A percentile compares a stretch with the other conserved stretches of the same genome.
Evolutionary conservation across 2,888 invertebrate genomes (phyloP).

Genomic region (Metopia argyrocephala): DNA sequence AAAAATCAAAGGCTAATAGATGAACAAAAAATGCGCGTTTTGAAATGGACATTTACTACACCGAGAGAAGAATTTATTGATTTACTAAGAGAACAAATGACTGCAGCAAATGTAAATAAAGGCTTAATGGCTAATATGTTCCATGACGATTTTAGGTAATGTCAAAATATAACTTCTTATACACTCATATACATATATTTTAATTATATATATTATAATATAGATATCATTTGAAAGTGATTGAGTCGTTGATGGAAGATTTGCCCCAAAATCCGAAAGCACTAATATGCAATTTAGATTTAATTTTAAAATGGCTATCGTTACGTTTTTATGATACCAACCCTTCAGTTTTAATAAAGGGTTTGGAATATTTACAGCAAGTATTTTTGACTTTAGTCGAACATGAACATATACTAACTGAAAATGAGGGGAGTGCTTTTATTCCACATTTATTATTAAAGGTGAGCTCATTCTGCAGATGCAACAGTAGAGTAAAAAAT

Average conservation of each 20-base stretch:
- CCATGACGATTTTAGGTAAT: slow-evolving; percentile 91
- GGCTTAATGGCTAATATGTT: slow-evolving; percentile 94
- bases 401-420: slow-evolving; percentile 90
- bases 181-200: background rate
- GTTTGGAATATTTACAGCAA: slow-evolving; percentile 92
- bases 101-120: slow-evolving; percentile 91
- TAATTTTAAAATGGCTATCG: slow-evolving; percentile 97
- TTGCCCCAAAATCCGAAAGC: slow-evolving; percentile 87
- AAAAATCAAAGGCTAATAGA: slow-evolving; percentile 96
- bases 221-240: slow-evolving; percentile 96
- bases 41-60: slow-evolving; percentile 97
- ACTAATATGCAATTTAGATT: slow-evolving; percentile 92
- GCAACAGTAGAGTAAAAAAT: background rate
- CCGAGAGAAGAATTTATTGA: slow-evolving; percentile 97
- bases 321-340: slow-evolving; percentile 99
- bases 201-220: slow-evolving; percentile 64
- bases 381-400: slow-evolving; percentile 90
- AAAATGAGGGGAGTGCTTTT: slow-evolving; percentile 94
- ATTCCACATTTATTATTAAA: slow-evolving; percentile 96
- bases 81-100: slow-evolving; percentile 94
- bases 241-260: slow-evolving; percentile 93
- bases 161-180: background rate
- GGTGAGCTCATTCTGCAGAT: slow-evolving; percentile 79
- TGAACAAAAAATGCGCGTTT: slow-evolving; percentile 93
- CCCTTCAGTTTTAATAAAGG: slow-evolving; percentile 96